These are phyloP conservation scores for Proteles cristata DNA, from an alignment of 2,113 vertebrate genomes.

Conservation along the genomic window DNA sequence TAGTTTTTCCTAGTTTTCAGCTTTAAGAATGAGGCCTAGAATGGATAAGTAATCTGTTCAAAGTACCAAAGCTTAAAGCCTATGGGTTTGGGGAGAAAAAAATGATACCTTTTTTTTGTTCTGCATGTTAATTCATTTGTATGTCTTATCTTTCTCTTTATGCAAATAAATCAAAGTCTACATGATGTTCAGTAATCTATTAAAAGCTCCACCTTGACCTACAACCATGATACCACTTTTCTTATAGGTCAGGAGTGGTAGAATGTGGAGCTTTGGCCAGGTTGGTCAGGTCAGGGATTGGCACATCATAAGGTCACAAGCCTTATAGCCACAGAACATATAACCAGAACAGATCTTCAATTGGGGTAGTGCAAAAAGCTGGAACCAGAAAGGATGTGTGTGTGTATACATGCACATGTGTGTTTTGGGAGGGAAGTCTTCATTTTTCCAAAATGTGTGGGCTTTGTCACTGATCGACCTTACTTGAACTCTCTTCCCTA, in stretches of 20 bases:
- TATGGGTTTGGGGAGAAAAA: neutral
- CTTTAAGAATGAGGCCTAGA: neutral
- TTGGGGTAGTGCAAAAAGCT: neutral
- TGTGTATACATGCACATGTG: too few species aligned
- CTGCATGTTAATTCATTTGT: neutral
- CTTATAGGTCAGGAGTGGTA: neutral
- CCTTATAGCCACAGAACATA: neutral
- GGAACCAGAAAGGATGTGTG: neutral
- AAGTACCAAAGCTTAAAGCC: neutral
- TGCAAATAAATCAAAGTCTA: neutral
- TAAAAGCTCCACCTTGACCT: neutral
- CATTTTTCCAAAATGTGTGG: neutral
- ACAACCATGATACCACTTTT: neutral
- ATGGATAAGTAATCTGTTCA: neutral
- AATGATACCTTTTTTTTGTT: neutral
- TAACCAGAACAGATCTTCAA: neutral
- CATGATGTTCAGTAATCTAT: neutral
- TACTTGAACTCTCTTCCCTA: constrained; percentile 67
- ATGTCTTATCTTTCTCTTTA: neutral
- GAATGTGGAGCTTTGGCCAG: neutral
- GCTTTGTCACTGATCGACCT: neutral
- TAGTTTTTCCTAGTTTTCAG: neutral
- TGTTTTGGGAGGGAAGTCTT: neutral
- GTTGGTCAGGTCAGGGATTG: neutral
- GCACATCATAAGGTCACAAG: neutral